A percentile compares a stretch with the other conserved stretches of the same genome.
These are phyloP conservation scores for Chaenogobius annularis DNA, from an alignment of 2,113 vertebrate genomes.

Conservation along the genomic window DNA sequence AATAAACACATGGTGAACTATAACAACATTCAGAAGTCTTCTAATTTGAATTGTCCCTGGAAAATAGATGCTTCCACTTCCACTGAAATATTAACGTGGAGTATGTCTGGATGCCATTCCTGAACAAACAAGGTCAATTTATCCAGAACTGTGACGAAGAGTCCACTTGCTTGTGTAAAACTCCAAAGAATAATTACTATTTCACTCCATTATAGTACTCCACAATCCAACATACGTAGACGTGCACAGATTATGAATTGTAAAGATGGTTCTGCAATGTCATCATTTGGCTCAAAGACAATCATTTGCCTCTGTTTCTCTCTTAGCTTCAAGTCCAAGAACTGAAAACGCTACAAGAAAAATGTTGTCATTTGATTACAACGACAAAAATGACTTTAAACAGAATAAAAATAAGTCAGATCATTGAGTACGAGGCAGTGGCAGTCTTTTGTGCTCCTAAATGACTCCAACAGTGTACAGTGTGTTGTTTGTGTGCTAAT, in stretches of 20 bases:
- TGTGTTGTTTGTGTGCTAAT: constrained; percentile 53
- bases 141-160: not conserved
- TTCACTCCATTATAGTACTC: not conserved
- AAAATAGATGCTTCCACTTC: not conserved
- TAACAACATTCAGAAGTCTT: no score
- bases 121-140: no score
- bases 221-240: not conserved
- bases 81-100: not conserved
- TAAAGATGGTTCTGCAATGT: not conserved
- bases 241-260: not conserved
- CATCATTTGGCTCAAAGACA: not conserved
- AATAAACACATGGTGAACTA: no score
- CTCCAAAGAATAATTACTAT: not conserved
- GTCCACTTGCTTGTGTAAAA: not conserved
- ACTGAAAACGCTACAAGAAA: not conserved
- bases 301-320: not conserved
- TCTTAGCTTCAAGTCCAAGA: not conserved
- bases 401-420: not conserved
- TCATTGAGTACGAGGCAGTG: constrained; percentile 20
- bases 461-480: not conserved
- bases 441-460: constrained; percentile 22
- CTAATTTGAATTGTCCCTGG: no score
- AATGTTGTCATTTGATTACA: not conserved
- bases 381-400: not conserved
- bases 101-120: no score